Base-by-base conservation (phyloP, 2,888 invertebrate species). In the Seira ritae region DNA sequence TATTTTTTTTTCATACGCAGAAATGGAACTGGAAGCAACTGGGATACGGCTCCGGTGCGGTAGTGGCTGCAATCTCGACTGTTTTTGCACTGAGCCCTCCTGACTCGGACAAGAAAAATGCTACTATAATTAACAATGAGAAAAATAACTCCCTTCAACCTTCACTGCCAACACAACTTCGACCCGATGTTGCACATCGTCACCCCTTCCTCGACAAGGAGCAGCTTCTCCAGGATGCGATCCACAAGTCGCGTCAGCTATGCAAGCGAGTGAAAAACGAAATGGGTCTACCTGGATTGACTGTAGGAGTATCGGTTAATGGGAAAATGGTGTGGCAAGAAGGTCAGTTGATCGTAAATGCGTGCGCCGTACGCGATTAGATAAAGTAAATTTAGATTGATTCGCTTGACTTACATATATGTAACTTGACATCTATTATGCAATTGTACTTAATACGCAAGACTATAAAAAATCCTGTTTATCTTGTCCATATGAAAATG, bases 291-390 rank as follows among this genome's bases (percentile, higher is more conserved):
- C 92, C 92, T 62, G 92, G 92, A 1, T 72, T 92, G 10, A 90
- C 91, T 22, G 89, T 92, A 15, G 91, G 90, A 12, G 92, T 92
- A 1, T 91, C 90, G 68, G 90, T 92, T 12, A 90, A 92, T 90
- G 92, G 92, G 4, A 86, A 91, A 85, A 88, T 88, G n/a, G 90
- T 92, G 1, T 92, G 92, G 92, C 88, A 89, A 80, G 90, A 91
- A 90, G 92, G 92, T 92, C 80, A 3, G 24, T 24, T 15, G 1
- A 75, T 22, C 42, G 42, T 23, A 23, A 1, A 24, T 23, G 23
- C 62, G 65, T 3, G 12, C 6, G 6, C 20, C 37, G 31, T 31
- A 8, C 2, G 2, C 31, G 31, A 31, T 31, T 31, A 22, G 23
- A 67, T 67, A 22, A 19, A 22, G 15, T 15, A 23, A 20, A 37